These are phyloP conservation scores for Cyprinus carpio DNA, from an alignment of 2,113 vertebrate species.

Conservation along the genomic window DNA sequence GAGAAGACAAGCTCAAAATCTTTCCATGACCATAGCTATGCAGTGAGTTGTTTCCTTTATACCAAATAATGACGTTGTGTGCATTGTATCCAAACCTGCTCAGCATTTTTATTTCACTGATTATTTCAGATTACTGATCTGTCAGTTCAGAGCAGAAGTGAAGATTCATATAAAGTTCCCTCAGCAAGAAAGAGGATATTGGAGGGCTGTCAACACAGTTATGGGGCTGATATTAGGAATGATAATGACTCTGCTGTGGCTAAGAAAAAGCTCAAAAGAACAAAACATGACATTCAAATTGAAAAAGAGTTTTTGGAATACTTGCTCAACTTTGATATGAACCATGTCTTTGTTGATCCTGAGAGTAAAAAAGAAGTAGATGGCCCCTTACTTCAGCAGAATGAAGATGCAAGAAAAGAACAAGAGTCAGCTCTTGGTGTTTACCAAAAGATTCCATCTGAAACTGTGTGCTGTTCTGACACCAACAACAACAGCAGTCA, in stretches of 20 bases:
- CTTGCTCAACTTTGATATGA: slow-evolving; percentile 53
- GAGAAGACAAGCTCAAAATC: not conserved
- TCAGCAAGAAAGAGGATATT: not conserved
- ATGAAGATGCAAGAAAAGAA: not conserved
- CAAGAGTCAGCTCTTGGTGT: slow-evolving; percentile 3
- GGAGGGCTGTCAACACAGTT: not conserved
- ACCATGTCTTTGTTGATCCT: not conserved
- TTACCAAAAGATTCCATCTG: not conserved
- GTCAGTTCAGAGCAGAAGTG: not conserved
- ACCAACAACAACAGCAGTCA: not conserved
- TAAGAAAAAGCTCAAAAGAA: slow-evolving; percentile 28
- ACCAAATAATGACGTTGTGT: not conserved
- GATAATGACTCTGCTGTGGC: slow-evolving; percentile 1
- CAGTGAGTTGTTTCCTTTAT: slow-evolving; percentile 8
- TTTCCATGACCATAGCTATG: not conserved
- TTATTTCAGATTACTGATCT: slow-evolving; percentile 22
- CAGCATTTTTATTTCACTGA: slow-evolving; percentile 32
- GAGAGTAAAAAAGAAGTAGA: slow-evolving; percentile 5
- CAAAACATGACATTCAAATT: not conserved
- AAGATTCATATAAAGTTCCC: not conserved
- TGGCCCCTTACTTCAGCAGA: not conserved
- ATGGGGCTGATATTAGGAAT: not conserved
- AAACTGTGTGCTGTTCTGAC: not conserved
- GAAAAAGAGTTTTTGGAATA: slow-evolving; percentile 48
- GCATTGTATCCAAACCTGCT: not conserved